Evolutionary conservation across 2,888 invertebrate genomes (phyloP).

Genomic region (Seladonia tumulorum): DNA sequence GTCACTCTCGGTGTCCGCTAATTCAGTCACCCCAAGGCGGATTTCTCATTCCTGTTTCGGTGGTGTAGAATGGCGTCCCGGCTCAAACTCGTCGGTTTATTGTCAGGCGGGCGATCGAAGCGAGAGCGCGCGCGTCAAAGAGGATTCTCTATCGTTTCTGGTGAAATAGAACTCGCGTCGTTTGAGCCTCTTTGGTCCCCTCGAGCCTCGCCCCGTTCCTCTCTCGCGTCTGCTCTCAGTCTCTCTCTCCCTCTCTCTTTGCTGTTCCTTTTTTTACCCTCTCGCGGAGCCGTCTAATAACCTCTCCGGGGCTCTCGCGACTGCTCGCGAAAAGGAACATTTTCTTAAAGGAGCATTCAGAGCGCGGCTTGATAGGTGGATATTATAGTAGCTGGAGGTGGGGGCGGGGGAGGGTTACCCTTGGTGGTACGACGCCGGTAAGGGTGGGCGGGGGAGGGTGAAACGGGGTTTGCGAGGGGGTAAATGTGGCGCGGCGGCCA

Average conservation of each 20-base stretch:
- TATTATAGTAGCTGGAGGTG: slow-evolving; percentile 65
- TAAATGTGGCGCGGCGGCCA: slow-evolving; percentile 55
- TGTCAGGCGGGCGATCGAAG: slow-evolving; percentile 47
- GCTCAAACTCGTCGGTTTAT: slow-evolving; percentile 40
- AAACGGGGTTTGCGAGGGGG: slow-evolving; percentile 40
- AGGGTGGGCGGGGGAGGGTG: not conserved
- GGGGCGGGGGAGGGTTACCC: slow-evolving; percentile 49
- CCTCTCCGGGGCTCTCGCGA: slow-evolving; percentile 49
- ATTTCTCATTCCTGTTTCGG: not conserved
- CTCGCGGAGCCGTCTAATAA: slow-evolving; percentile 65
- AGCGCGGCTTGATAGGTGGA: slow-evolving; percentile 73
- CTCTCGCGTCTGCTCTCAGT: slow-evolving; percentile 5
- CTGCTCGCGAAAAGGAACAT: slow-evolving; percentile 70
- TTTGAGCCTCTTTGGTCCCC: slow-evolving; percentile 54
- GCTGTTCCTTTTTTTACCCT: slow-evolving; percentile 10
- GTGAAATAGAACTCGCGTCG: slow-evolving; percentile 62
- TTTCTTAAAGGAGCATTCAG: slow-evolving; percentile 74
- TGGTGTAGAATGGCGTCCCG: not conserved
- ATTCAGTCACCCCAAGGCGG: not conserved
- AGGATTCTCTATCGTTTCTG: slow-evolving; percentile 56
- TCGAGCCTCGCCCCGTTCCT: not conserved
- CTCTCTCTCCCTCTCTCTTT: not conserved
- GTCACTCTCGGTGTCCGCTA: not conserved
- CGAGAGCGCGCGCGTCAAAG: slow-evolving; percentile 50
- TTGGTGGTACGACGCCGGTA: slow-evolving; percentile 58